Base-by-base conservation (phyloP, 1,140 invertebrate genomes). In the Heliothis subflexa region DNA sequence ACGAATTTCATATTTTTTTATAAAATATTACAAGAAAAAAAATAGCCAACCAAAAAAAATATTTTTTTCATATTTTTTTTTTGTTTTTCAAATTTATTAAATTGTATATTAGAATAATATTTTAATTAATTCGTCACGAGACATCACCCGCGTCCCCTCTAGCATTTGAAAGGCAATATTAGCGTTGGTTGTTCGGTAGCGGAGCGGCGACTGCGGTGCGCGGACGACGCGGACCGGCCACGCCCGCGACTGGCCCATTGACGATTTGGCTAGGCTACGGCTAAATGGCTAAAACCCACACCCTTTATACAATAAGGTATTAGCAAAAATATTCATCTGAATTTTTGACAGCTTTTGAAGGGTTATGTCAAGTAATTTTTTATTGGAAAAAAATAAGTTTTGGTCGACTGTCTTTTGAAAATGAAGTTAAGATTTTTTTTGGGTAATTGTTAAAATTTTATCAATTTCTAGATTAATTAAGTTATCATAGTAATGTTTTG, bases 111-210 rank as follows among this genome's bases (percentile, higher is more conserved):
- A 55, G 25, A 71, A 71, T 45, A 57, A 45, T 57, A 52, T 71
- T 50, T 28, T 33, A 71, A 55, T n/a, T 4, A 75, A 68, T 28
- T 49, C 40, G 13, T 73, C 54, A 68, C 25, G 61, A 71, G 14
- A 78, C 40, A 40, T 55, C 49, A 3, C 18, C 62, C 21, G 71
- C 72, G 14, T 16, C 55, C 57, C 70, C 25, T 66, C 21, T 47
- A 47, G 40, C 40, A 0, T 47, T 66, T 47, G 33, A 66, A 66
- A 47, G 62, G 16, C 40, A 66, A 66, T 66, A 62, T 47, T 78
- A 68, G 75, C 61, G 61, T 78, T 82, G 68, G 74, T 82, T 78
- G 59, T 82, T 40, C 76, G 52, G 45, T 78, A 80, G 86, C 71
- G 80, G 40, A 52, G 78, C 68, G 78, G 25, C 33, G 81, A 55